Base-by-base conservation (phyloP, 2,113 vertebrate species). In the Gasterosteus nipponicus region DNA sequence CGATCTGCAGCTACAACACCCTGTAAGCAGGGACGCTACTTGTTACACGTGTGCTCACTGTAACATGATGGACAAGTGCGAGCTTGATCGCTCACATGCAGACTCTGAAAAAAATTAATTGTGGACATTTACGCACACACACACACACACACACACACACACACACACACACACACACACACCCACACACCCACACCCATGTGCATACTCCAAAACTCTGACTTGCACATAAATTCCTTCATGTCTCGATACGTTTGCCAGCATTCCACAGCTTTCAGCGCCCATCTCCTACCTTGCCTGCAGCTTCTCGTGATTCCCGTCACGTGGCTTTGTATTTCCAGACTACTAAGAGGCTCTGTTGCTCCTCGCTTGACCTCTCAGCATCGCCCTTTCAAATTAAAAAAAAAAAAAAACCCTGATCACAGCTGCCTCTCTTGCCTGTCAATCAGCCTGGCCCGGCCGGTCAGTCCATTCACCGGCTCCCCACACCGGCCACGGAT, bases 381-480 rank as follows among this genome's bases (percentile, higher is more conserved):
- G 89, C 92, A 93, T 93, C 73, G 84, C 87, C 86, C 79, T 85
- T 77, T 83, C 73, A 79, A 77, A 83, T 80, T 81, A 82, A 87
- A 33, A 33, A 33, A 33, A 33, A 33, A 33, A 33, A 33, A 33
- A 33, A 33, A 33, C 1, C 5, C 5, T 3, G 33, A 84, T 75
- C 81, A 53, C 80, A 73, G 81, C 81, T 84, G 83, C 70, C 77
- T 74, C 57, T 76, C 67, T 84, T 54, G 78, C 75, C 84, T 77
- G 89, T 85, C 85, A 80, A 58, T 84, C 87, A 82, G 81, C 83
- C 85, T 84, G 83, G 3, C 16, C 39, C 60, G 12, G 59, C 66
- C 83, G 78, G 80, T 83, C 83, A 83, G 84, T 90, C 90, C 91
- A 93, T 90, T 93, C 92, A 89, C 90, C 88, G 83, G 80, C 86